Evolutionary conservation across 2,113 vertebrate genomes (phyloP).

Genomic region (Hypanus sabinus): DNA sequence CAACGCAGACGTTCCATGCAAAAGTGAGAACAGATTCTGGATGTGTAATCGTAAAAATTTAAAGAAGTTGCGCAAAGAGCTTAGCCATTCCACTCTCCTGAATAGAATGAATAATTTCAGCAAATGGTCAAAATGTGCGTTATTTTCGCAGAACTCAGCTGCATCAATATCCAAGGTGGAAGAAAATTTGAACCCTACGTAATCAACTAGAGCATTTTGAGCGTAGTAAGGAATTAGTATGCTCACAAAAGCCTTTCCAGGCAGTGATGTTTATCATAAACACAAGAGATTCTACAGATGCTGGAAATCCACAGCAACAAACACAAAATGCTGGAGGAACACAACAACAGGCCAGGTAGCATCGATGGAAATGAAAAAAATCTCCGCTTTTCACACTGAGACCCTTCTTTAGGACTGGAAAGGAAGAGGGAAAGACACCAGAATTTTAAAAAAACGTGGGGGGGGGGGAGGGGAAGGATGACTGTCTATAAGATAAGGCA

Average conservation of each 20-base stretch:
- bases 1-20: background rate
- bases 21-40: background rate
- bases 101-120: background rate
- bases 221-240: background rate
- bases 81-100: background rate
- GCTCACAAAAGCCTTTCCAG: background rate
- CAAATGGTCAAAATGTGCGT: background rate
- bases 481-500: too few relatives aligned
- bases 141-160: background rate
- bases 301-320: too few relatives aligned
- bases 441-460: too few relatives aligned
- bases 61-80: background rate
- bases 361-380: too few relatives aligned
- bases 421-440: too few relatives aligned
- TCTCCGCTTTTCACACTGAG: too few relatives aligned
- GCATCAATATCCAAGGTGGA: background rate
- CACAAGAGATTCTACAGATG: too few relatives aligned
- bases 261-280: background rate
- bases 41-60: background rate
- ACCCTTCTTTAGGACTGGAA: too few relatives aligned
- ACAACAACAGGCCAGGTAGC: too few relatives aligned
- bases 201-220: background rate
- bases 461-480: too few relatives aligned
- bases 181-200: too few relatives aligned
- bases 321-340: too few relatives aligned